These are phyloP conservation scores for Harlomillsia oculata DNA, from an alignment of 1,140 invertebrate genomes.

Conservation along the genomic window DNA sequence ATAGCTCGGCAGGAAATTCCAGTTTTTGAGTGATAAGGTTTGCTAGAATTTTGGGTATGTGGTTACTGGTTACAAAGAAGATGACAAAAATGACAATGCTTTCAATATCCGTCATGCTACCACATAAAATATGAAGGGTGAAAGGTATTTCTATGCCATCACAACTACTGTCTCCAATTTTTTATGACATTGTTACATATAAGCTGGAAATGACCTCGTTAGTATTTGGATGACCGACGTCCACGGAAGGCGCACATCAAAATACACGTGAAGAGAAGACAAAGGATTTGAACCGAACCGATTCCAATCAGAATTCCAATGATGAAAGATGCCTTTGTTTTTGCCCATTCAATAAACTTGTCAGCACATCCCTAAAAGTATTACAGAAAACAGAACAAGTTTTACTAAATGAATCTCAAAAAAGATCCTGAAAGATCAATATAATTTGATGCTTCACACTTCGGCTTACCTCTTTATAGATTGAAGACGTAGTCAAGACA, in stretches of 20 bases:
- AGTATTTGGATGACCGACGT: conserved; percentile 28
- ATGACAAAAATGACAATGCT: too few species aligned
- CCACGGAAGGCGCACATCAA: conserved; percentile 64
- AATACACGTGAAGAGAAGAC: conserved; percentile 65
- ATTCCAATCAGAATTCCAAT: conserved; percentile 55
- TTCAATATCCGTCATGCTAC: too few species aligned
- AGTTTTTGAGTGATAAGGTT: too few species aligned
- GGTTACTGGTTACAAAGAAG: too few species aligned
- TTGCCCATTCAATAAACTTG: conserved; percentile 41
- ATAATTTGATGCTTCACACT: too few species aligned
- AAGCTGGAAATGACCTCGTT: too few species aligned
- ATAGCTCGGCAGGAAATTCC: too few species aligned
- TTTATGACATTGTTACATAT: too few species aligned
- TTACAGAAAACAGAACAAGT: neutral
- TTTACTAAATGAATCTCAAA: neutral
- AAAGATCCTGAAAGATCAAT: neutral
- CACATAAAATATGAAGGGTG: too few species aligned
- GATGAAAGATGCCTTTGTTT: conserved; percentile 52
- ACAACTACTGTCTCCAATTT: too few species aligned
- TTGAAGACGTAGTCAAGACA: conserved; percentile 27
- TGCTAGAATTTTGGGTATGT: too few species aligned
- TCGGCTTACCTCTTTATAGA: conserved; percentile 52
- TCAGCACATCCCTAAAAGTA: conserved; percentile 7
- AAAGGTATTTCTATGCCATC: too few species aligned
- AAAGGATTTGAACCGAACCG: conserved; percentile 58